Percentiles rank a stretch among this genome's conserved stretches.
These are phyloP conservation scores for Drosophila subobscura DNA, from an alignment of 1,140 invertebrate genomes.

Conservation along the genomic window DNA sequence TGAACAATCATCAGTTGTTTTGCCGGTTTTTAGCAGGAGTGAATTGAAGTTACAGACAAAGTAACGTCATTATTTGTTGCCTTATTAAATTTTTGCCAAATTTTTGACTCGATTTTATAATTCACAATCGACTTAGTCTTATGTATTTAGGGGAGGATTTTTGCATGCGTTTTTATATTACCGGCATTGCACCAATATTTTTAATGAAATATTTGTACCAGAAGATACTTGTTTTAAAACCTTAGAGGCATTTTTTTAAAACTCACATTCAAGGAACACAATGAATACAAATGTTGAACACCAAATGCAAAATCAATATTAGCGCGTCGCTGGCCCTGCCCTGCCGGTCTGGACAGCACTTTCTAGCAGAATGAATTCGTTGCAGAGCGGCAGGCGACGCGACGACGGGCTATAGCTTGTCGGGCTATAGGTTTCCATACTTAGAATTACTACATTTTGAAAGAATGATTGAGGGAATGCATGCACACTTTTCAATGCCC, in stretches of 20 bases:
- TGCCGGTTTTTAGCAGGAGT: too few relatives aligned
- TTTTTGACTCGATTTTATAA: not conserved
- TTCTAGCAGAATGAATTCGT: constrained; percentile 11
- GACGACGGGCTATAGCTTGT: too few relatives aligned
- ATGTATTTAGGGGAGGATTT: too few relatives aligned
- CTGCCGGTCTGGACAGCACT: constrained; percentile 1
- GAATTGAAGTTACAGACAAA: too few relatives aligned
- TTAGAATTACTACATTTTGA: too few relatives aligned
- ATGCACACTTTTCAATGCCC: too few relatives aligned
- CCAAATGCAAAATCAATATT: not conserved
- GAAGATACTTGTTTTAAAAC: not conserved
- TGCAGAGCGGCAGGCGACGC: too few relatives aligned
- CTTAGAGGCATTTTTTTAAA: not conserved
- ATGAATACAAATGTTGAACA: not conserved
- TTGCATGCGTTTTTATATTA: too few relatives aligned
- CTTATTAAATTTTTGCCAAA: not conserved
- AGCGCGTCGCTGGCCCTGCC: not conserved
- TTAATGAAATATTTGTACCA: not conserved
- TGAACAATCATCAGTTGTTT: not conserved
- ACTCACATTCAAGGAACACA: constrained; percentile 7
- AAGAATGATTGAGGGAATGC: too few relatives aligned
- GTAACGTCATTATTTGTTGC: constrained; percentile 12
- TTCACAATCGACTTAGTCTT: too few relatives aligned
- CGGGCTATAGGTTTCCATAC: too few relatives aligned
- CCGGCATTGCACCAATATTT: not conserved